phyloP scores from a whole-genome alignment of 2,113 vertebrate genomes.

The Psittacula cyanocephala region DNA sequence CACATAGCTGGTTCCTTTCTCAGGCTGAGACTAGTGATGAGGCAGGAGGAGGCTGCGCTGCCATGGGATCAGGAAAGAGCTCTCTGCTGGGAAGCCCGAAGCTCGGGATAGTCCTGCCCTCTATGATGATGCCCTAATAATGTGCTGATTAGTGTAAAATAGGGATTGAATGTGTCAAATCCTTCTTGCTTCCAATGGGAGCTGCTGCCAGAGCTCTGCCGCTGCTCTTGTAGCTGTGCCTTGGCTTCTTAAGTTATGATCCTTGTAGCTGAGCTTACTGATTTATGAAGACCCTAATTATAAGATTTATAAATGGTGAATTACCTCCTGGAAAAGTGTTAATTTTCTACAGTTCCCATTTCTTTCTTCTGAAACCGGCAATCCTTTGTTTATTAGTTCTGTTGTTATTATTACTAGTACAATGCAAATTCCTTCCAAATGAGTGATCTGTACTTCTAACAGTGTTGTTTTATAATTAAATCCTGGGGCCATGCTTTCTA shows the following conservation, averaged over 20 bases:
- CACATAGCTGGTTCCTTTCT: background rate
- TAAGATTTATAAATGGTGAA: background rate
- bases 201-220: background rate
- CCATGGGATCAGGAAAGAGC: background rate
- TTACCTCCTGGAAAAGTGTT: background rate
- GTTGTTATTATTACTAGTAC: background rate
- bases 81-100: background rate
- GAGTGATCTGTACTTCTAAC: background rate
- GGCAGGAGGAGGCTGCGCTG: background rate
- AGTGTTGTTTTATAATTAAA: constrained; percentile 14
- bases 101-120: background rate
- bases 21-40: background rate
- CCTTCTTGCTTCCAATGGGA: background rate
- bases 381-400: background rate
- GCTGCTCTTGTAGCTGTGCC: background rate
- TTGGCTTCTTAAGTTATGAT: background rate
- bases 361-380: background rate
- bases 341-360: background rate
- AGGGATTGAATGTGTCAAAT: background rate
- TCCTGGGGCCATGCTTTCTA: background rate
- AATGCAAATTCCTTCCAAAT: constrained; percentile 54
- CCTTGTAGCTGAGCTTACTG: background rate
- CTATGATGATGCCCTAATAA: background rate
- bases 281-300: background rate
- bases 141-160: background rate